Base-by-base conservation (phyloP, 2,797 vertebrate genomes). In the Phyllotis vaccarum region DNA sequence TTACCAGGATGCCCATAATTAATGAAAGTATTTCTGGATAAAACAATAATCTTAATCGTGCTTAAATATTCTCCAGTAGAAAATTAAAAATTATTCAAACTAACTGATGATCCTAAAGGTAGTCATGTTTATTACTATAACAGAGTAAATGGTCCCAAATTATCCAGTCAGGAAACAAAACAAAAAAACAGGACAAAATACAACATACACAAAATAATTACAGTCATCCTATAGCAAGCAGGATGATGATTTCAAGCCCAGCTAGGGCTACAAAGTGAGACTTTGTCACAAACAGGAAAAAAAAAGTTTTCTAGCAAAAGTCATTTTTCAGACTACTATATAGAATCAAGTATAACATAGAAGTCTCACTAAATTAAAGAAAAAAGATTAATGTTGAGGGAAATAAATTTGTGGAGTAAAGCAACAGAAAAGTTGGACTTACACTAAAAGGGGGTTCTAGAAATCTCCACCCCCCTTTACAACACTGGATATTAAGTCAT, bases 71-170 rank as follows among this genome's bases (percentile, higher is more conserved):
- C n/a, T 66, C n/a, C 13, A 82, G 56, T 56, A n/a, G 37, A 91
- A 58, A 93, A 90, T 76, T 58, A 16, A 79, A 90, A 96, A 89
- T 16, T 81, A 43, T 78, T 93, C 60, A 72, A 78, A 31, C 27
- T 91, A n/a, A 87, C 6, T 49, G 37, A 89, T 49, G 56, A 49
- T 16, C 11, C 82, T 49, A 68, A 0, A 94, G 17, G 27, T 60
- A 46, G 27, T 90, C 54, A 92, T 34, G 82, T 29, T 96, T 79
- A 94, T n/a, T 87, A 92, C 54, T 75, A 52, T 58, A 93, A 83
- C 2, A 89, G 27, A 49, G 31, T 89, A 93, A 89, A 70, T 66
- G 49, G 40, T 75, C 64, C 31, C n/a, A 60, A 91, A 76, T 17
- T 62, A 88, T 49, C 6, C n/a, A 40, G 60, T 22, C 43, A 90